Base-by-base conservation (phyloP, 2,888 invertebrate species). In the Pimpla rufipes region DNA sequence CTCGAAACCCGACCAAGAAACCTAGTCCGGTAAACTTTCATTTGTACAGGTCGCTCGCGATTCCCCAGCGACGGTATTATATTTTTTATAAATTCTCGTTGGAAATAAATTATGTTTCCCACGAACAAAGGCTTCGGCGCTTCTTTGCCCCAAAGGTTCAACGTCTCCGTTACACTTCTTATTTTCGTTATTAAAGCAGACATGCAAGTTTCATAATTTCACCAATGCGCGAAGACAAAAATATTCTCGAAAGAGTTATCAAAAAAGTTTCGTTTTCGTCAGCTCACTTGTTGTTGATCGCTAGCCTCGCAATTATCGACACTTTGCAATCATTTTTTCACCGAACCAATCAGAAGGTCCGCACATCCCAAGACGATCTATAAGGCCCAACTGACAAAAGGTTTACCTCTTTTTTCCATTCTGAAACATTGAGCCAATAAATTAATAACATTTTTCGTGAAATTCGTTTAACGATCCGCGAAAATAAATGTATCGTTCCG, bases 341-440 rank as follows among this genome's bases (percentile, higher is more conserved):
- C 35, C 6, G 1, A 18, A 5, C 11, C 50, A 13, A 13, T 11
- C 11, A 66, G n/a, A 7, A 52, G n/a, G n/a, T n/a, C 11, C 3
- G 35, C 11, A 55, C 35, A 40, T 84, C 85, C 88, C 88, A 89
- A 79, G 79, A 77, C 62, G 88, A 88, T 85, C 95, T 94, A 95
- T 95, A 96, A 89, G 95, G 95, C 68, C 95, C 95, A 2, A 95
- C 93, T 68, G 95, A 92, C 29, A 96, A 88, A 29, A 96, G 93
- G 91, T 96, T 95, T 83, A 94, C 94, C 67, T 93, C 93, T 18
- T 94, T 92, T 71, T 94, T 93, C 96, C 96, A 96, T 66, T 95
- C 96, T 96, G 89, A 55, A 91, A 91, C 81, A 85, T 85, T 79
- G 73, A 81, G 71, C 45, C 8, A 50, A 35, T 59, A 16, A 13